Evolutionary conservation across 1,140 invertebrate species (phyloP), one percentile per base, ranked within the genome.

Genomic region (Amphibalanus amphitrite): DNA sequence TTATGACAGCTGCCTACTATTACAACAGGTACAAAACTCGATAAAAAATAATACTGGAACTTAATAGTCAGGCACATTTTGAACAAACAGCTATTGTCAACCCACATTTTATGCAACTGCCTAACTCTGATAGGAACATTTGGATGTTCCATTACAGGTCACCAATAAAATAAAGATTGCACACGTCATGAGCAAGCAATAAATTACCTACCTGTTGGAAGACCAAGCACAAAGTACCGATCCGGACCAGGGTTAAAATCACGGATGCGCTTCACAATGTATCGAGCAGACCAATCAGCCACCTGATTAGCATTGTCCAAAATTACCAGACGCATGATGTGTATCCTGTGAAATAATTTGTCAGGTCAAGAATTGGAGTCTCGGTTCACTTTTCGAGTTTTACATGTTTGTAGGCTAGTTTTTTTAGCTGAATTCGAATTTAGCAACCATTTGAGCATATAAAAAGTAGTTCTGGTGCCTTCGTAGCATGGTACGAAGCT

Each of bases 261-360:
- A 74, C 90, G 87, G 76, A 99, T 97, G 78, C 89, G 86, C 80
- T 95, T 95, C 75, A 91, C 84, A 71, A 99, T 92, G 85, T 98
- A 97, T 78, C 91, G 91, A 38, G 97, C 97, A 70, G 95, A 89
- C 93, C 95, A 99, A 77, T 92, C 89, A 69, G 91, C 87, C 67
- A 98, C 95, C 76, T 88, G 82, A 73, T 87, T 83, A 73, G 88
- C 85, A 71, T 88, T 87, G 74, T 98, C 90, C 78, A 95, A 85
- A 79, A 98, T 97, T 70, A 99, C 87, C 71, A 99, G 83, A 78
- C 92, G 87, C 97, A 99, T 99, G 38, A n/a, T n/a, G n/a, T n/a
- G n/a, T n/a, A n/a, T n/a, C n/a, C n/a, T n/a, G n/a, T n/a, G n/a
- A n/a, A n/a, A n/a, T n/a, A n/a, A n/a, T n/a, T n/a, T n/a, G n/a